Conservation (phyloP, 2,113 vertebrate genomes). For the Zeus faber region DNA sequence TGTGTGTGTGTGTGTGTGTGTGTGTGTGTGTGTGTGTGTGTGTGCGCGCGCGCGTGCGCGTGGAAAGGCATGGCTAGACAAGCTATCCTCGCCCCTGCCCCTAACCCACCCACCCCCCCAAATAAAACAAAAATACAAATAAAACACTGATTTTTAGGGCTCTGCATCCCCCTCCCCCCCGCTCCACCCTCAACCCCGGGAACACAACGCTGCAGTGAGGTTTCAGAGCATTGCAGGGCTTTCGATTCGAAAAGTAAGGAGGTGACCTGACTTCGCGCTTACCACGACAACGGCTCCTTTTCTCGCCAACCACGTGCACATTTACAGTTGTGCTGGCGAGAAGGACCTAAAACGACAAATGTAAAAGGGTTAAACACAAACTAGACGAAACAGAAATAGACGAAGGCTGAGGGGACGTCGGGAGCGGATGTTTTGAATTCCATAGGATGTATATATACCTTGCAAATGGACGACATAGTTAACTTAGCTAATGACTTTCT, state of each 20-base stretch:
- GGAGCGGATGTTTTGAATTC: slow-evolving; percentile 45
- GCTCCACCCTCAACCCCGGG: background rate
- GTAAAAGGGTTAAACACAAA: background rate
- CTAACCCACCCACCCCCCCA: background rate
- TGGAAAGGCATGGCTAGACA: slow-evolving; percentile 19
- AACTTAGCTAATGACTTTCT: slow-evolving; percentile 49
- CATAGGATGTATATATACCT: slow-evolving; percentile 57
- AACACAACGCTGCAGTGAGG: slow-evolving; percentile 36
- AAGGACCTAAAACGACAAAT: slow-evolving; percentile 27
- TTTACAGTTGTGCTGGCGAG: slow-evolving; percentile 21
- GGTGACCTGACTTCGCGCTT: no score
- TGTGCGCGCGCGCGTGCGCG: background rate
- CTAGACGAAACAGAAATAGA: background rate
- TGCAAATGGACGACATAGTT: slow-evolving; percentile 36
- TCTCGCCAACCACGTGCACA: no score
- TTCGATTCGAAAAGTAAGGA: no score
- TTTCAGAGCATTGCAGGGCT: no score
- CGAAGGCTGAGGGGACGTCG: slow-evolving; percentile 17
- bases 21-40: background rate
- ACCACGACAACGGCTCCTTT: no score
- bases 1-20: background rate
- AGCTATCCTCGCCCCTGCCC: slow-evolving; percentile 23
- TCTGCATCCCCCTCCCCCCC: slow-evolving; percentile 16
- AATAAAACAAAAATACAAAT: no score
- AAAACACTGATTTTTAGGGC: no score